phyloP scores from a whole-genome alignment of 2,113 vertebrate species.

The Laterallus jamaicensis region DNA sequence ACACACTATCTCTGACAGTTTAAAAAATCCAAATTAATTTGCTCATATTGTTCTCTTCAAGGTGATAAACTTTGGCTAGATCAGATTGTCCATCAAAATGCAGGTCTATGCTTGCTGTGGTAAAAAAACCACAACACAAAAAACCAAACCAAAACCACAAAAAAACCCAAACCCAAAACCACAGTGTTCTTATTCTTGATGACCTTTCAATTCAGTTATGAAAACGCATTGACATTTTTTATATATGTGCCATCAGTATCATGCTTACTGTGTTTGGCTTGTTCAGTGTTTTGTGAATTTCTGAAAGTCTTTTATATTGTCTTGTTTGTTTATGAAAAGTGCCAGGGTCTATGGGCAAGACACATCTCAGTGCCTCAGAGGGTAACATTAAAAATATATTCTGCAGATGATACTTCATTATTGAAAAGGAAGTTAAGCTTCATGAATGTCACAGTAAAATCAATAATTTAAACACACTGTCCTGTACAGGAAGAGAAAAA shows the following conservation, averaged over 20 bases:
- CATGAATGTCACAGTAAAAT: not conserved
- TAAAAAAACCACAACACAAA: not conserved
- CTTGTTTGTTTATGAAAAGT: not conserved
- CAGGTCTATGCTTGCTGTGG: not conserved
- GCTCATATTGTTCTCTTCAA: not conserved
- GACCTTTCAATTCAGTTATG: not conserved
- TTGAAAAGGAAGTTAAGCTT: not conserved
- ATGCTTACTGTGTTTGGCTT: not conserved
- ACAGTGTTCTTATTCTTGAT: not conserved
- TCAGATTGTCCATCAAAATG: not conserved
- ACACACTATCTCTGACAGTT: not conserved
- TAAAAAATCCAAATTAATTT: not conserved
- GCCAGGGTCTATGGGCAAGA: not conserved
- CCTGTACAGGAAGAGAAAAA: not conserved
- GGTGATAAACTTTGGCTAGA: not conserved
- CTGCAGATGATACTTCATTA: not conserved
- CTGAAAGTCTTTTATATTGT: not conserved
- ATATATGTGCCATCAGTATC: accelerated
- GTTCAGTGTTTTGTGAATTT: not conserved
- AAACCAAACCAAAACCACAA: too few relatives aligned
- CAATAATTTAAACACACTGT: not conserved
- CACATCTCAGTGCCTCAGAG: not conserved
- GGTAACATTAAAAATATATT: not conserved
- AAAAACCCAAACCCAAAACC: too few relatives aligned
- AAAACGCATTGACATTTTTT: not conserved